Conservation (phyloP, 2,888 invertebrate species). For the Odiellus spinosus region DNA sequence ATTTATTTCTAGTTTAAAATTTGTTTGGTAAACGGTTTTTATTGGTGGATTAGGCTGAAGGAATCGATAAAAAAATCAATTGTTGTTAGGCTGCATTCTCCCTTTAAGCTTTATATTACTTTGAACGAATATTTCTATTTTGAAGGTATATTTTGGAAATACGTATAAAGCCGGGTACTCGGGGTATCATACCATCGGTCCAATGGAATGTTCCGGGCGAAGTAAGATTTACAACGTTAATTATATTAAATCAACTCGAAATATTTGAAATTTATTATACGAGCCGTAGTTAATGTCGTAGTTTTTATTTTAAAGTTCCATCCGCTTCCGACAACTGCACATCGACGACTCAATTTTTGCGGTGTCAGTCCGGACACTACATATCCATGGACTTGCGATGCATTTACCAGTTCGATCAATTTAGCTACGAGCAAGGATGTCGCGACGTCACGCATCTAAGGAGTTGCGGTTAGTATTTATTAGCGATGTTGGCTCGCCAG, state of each 20-base stretch:
- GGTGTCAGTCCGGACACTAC: slow-evolving; percentile 21
- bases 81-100: too few relatives aligned
- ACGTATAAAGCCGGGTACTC: slow-evolving; percentile 19
- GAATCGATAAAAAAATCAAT: too few relatives aligned
- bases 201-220: slow-evolving; percentile 21
- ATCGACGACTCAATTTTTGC: slow-evolving; percentile 10
- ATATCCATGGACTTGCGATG: slow-evolving; percentile 18
- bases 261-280: too few relatives aligned
- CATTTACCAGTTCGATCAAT: slow-evolving; percentile 22
- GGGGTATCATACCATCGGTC: slow-evolving; percentile 21
- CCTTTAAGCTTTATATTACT: too few relatives aligned
- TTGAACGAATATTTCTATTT: background rate
- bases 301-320: too few relatives aligned
- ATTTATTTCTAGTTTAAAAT: too few relatives aligned
- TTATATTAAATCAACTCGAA: too few relatives aligned
- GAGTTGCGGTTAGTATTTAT: slow-evolving; percentile 19
- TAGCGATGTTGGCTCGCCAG: background rate
- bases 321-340: slow-evolving; percentile 9
- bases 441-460: slow-evolving; percentile 23
- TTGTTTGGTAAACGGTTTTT: too few relatives aligned
- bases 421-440: slow-evolving; percentile 22
- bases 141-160: slow-evolving; percentile 20
- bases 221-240: slow-evolving; percentile 4
- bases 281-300: too few relatives aligned
- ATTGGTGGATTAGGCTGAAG: too few relatives aligned